Evolutionary conservation across 2,888 invertebrate genomes (phyloP).

Genomic region (Platynereis dumerilii): DNA sequence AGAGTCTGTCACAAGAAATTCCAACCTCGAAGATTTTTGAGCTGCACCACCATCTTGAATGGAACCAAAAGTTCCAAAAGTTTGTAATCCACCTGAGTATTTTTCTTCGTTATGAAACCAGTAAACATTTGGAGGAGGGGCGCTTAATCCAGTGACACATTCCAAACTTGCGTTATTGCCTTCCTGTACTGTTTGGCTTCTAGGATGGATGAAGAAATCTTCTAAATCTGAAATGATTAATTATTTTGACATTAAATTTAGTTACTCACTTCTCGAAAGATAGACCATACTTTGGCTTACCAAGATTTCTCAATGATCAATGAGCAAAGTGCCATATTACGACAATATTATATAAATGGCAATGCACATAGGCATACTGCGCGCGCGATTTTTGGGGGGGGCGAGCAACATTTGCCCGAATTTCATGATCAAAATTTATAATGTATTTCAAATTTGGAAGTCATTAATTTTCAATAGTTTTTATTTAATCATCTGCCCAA

Average conservation of each 20-base stretch:
- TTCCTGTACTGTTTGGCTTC: conserved; percentile 38
- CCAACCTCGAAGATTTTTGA: conserved; percentile 5
- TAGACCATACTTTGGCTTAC: too few relatives aligned
- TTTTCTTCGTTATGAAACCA: conserved; percentile 49
- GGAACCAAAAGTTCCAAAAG: conserved; percentile 42
- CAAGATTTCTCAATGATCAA: too few relatives aligned
- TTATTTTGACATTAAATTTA: neutral
- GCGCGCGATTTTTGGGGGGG: too few relatives aligned
- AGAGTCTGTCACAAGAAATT: conserved; percentile 1
- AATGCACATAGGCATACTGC: too few relatives aligned
- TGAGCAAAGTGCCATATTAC: too few relatives aligned
- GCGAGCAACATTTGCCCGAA: too few relatives aligned
- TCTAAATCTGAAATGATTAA: conserved; percentile 46
- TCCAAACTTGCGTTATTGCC: conserved; percentile 43
- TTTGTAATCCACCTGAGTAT: conserved; percentile 42
- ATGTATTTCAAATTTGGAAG: too few relatives aligned
- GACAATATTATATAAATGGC: too few relatives aligned
- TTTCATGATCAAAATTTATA: too few relatives aligned
- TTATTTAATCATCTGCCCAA: too few relatives aligned
- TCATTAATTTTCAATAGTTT: too few relatives aligned
- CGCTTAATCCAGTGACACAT: conserved; percentile 49
- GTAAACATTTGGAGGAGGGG: conserved; percentile 40
- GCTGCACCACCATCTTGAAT: conserved; percentile 24
- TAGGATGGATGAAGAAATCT: conserved; percentile 48
- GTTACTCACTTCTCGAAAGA: neutral